Evolutionary conservation across 2,797 vertebrate species (phyloP).

Genomic region (Amblyopsis hoosieri): DNA sequence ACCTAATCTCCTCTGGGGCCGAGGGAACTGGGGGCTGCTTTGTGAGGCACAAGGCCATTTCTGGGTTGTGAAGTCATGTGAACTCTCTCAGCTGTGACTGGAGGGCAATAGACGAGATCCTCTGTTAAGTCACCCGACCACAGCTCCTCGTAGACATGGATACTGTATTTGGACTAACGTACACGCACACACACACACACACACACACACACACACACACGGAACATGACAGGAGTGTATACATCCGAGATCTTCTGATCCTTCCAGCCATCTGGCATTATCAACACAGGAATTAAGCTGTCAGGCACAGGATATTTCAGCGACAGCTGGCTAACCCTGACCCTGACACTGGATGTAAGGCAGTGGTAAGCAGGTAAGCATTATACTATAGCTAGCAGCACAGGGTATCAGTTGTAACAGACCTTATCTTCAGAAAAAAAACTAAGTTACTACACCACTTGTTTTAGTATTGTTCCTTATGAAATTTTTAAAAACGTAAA

Average conservation of each 20-base stretch:
- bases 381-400: background rate
- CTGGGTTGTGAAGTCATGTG: conserved; percentile 63
- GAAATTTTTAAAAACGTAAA: too few relatives aligned
- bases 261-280: conserved; percentile 48
- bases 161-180: background rate
- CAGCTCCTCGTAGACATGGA: background rate
- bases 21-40: conserved; percentile 10
- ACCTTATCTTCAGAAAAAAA: background rate
- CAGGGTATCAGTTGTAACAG: conserved; percentile 9
- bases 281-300: conserved; percentile 52
- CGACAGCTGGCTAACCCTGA: conserved; percentile 50
- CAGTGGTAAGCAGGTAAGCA: conserved; percentile 1
- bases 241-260: conserved; percentile 54
- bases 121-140: background rate
- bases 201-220: conserved; percentile 6
- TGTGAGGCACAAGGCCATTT: conserved; percentile 41
- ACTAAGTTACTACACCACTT: background rate
- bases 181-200: conserved; percentile 6
- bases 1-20: conserved; percentile 14
- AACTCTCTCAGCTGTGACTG: conserved; percentile 59
- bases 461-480: too few relatives aligned
- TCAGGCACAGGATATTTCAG: conserved; percentile 21
- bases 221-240: background rate
- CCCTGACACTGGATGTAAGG: conserved; percentile 28
- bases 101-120: conserved; percentile 30